Evolutionary conservation across 2,888 invertebrate species (phyloP).

Genomic region (Laothoe populi): DNA sequence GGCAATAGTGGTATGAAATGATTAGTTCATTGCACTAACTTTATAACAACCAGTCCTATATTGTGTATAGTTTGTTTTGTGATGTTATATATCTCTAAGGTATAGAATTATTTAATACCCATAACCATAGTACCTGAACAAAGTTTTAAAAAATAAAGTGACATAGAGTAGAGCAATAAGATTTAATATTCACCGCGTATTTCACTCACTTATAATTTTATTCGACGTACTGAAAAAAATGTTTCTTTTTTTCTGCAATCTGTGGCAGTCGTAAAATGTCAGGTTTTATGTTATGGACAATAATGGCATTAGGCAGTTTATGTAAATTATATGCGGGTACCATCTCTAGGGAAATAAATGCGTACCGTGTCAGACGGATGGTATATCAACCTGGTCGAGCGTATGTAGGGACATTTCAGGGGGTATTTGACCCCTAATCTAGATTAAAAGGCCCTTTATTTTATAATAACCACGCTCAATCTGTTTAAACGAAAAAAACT

Average conservation of each 20-base stretch:
- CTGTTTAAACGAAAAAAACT: no score
- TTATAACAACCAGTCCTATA: no score
- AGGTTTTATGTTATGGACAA: conserved; percentile 64
- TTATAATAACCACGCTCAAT: no score
- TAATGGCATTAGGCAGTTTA: conserved; percentile 68
- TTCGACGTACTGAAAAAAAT: conserved; percentile 34
- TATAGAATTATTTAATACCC: no score
- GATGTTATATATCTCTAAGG: no score
- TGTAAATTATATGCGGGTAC: conserved; percentile 63
- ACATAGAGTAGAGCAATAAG: not conserved
- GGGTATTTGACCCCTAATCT: not conserved
- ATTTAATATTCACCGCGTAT: not conserved
- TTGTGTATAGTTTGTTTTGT: no score
- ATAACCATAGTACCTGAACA: no score
- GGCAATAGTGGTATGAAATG: no score
- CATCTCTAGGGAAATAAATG: conserved; percentile 67
- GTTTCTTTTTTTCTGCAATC: conserved; percentile 44
- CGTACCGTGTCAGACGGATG: conserved; percentile 42
- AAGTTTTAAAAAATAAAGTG: not conserved
- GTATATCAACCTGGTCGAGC: not conserved
- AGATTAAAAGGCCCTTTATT: no score
- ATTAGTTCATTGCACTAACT: no score
- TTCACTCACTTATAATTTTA: not conserved
- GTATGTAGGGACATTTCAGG: not conserved
- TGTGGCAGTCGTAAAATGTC: conserved; percentile 55